Evolutionary conservation across 2,888 invertebrate genomes (phyloP).

Genomic region (Pantelozetes paolii): DNA sequence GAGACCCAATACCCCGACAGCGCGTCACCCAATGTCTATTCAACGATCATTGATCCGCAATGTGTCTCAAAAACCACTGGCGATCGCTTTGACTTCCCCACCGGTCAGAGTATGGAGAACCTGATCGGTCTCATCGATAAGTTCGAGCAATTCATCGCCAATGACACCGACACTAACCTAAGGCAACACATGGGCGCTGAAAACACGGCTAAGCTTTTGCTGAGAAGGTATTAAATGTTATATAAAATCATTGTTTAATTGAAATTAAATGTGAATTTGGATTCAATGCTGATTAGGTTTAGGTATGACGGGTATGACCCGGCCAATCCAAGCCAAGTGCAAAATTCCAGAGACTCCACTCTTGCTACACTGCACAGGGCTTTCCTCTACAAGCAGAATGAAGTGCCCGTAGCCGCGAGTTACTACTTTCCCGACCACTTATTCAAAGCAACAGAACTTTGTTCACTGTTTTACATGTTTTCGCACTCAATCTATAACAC

Average conservation of each 20-base stretch:
- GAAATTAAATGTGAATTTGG: too few relatives aligned
- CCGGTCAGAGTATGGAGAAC: slow-evolving; percentile 41
- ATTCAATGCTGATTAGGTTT: too few relatives aligned
- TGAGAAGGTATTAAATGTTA: slow-evolving; percentile 38
- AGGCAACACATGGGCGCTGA: slow-evolving; percentile 16
- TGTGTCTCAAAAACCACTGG: background rate
- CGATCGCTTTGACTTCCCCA: background rate
- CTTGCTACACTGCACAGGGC: background rate
- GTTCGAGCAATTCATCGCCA: slow-evolving; percentile 21
- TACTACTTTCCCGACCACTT: slow-evolving; percentile 38
- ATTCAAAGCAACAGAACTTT: slow-evolving; percentile 43
- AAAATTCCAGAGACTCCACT: background rate
- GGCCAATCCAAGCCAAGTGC: background rate
- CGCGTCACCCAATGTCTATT: background rate
- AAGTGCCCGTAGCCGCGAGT: background rate
- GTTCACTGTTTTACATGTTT: slow-evolving; percentile 47
- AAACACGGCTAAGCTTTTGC: slow-evolving; percentile 33
- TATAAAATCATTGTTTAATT: too few relatives aligned
- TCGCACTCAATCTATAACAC: slow-evolving; percentile 45
- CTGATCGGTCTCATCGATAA: slow-evolving; percentile 39
- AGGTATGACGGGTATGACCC: slow-evolving; percentile 25
- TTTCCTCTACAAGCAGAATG: background rate
- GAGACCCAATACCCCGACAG: background rate
- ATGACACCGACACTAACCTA: background rate
- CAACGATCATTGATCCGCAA: background rate